phyloP scores from a whole-genome alignment of 2,888 invertebrate species.

The Trachelus tabidus region DNA sequence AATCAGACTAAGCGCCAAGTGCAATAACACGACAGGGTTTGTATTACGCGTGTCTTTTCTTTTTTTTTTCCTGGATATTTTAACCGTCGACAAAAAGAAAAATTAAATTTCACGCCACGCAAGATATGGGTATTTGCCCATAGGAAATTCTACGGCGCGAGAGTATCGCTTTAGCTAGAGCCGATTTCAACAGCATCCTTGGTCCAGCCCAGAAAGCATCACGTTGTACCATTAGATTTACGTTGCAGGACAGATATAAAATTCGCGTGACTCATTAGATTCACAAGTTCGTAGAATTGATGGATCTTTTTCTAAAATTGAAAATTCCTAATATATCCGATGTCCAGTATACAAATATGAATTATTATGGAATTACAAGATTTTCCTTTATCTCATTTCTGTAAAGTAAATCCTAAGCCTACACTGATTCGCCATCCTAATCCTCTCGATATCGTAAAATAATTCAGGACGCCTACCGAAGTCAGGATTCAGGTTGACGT shows the following conservation, averaged over 20 bases:
- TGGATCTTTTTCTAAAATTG: not conserved
- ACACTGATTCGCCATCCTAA: not conserved
- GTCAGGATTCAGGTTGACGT: conserved; percentile 21
- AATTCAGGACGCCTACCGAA: not conserved
- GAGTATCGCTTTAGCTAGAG: not conserved
- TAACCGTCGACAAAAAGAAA: not conserved
- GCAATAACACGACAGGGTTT: not conserved
- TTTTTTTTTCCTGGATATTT: not conserved
- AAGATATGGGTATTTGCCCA: not conserved
- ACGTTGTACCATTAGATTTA: not conserved
- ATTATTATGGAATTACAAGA: not conserved
- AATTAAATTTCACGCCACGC: too few relatives aligned
- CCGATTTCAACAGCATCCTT: not conserved
- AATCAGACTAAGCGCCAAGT: not conserved
- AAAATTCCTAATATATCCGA: not conserved
- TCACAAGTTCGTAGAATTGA: not conserved
- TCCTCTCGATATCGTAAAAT: not conserved
- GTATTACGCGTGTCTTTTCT: not conserved
- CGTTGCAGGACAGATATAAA: not conserved
- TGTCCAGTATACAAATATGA: not conserved
- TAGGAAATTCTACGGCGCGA: not conserved
- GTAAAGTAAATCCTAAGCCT: not conserved
- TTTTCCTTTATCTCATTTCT: not conserved
- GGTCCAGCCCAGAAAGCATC: not conserved
- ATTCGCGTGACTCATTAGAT: not conserved